phyloP scores from a whole-genome alignment of 2,888 invertebrate genomes.

The Lysandra coridon region DNA sequence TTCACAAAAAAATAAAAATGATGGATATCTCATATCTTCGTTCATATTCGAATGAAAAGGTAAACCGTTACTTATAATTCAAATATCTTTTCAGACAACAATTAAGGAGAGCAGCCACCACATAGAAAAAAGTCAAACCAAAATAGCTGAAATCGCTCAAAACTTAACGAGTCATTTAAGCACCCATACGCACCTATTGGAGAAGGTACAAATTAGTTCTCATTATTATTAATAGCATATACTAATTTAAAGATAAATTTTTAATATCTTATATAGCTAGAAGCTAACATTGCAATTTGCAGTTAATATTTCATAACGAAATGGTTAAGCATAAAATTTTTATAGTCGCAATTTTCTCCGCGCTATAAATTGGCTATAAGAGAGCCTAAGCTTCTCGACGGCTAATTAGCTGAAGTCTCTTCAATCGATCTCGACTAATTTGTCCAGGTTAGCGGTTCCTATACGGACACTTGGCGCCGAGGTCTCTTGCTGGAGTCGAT shows the following conservation, averaged over 20 bases:
- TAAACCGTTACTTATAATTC: not conserved
- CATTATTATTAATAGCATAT: not conserved
- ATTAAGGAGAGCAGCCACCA: slow-evolving; percentile 69
- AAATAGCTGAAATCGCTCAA: slow-evolving; percentile 62
- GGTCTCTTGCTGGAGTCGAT: slow-evolving; percentile 70
- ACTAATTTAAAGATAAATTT: not conserved
- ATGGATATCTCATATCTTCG: not conserved
- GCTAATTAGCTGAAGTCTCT: not conserved
- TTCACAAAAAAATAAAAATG: not conserved
- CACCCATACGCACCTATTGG: slow-evolving; percentile 62
- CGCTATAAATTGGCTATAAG: not conserved
- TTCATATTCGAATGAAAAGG: not conserved
- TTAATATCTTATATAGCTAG: not conserved
- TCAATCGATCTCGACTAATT: not conserved
- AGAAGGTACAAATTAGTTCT: slow-evolving; percentile 56
- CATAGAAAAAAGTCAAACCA: slow-evolving; percentile 64
- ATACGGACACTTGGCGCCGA: slow-evolving; percentile 82
- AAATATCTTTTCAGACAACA: slow-evolving; percentile 59
- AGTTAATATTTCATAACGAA: not conserved
- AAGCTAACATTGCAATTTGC: not conserved
- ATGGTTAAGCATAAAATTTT: not conserved
- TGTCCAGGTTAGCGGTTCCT: slow-evolving; percentile 81
- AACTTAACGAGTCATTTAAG: slow-evolving; percentile 68
- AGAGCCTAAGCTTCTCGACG: not conserved
- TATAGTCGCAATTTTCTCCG: not conserved